Percentiles rank a stretch among this genome's conserved stretches.
Evolutionary conservation across 2,797 vertebrate genomes (phyloP).

Genomic region (Microchirus variegatus): DNA sequence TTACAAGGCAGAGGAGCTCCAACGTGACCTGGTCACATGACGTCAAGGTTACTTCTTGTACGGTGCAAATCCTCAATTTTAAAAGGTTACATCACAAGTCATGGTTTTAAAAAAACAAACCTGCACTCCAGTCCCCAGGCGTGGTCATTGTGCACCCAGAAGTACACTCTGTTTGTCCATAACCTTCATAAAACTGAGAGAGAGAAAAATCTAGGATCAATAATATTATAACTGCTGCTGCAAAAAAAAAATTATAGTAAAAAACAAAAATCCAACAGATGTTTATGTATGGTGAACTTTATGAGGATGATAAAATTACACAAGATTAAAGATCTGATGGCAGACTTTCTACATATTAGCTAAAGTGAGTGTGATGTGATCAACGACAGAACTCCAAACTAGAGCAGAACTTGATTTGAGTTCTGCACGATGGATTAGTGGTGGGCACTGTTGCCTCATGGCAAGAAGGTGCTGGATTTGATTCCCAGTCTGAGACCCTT

Average conservation of each 20-base stretch:
- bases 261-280: not conserved
- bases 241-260: no score
- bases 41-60: not conserved
- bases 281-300: no score
- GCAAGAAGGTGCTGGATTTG: no score
- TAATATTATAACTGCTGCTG: not conserved
- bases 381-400: not conserved
- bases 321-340: not conserved
- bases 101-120: slow-evolving; percentile 54
- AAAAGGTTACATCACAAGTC: no score
- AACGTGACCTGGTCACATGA: slow-evolving; percentile 85
- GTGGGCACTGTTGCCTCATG: no score
- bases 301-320: no score
- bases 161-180: slow-evolving; percentile 95
- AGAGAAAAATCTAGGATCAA: not conserved
- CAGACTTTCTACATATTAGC: not conserved
- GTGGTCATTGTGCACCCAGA: slow-evolving; percentile 88
- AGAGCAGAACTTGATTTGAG: not conserved
- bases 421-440: no score
- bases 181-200: slow-evolving; percentile 93
- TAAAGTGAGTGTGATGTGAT: not conserved
- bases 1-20: slow-evolving; percentile 93
- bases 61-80: not conserved
- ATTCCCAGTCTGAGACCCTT: no score
- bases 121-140: slow-evolving; percentile 93